Evolutionary conservation across 2,113 vertebrate species (phyloP), one percentile per base, ranked within the genome.

Genomic region (Carassius gibelio): DNA sequence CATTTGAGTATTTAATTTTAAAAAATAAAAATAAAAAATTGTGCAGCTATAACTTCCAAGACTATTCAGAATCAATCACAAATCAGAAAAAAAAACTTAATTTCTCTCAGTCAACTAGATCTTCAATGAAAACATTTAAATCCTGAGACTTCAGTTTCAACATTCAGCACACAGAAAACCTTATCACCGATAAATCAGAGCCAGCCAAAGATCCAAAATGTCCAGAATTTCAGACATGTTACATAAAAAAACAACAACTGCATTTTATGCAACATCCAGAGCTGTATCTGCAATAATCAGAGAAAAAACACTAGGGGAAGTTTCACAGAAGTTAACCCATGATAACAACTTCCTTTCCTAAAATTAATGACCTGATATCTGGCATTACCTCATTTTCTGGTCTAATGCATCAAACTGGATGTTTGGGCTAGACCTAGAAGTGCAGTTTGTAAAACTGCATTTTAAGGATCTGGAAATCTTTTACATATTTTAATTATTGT

Each of bases 131-230:
- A 69, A 38, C 34, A 69, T 62, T 23, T 19, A 38, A 38, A 71
- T 71, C 68, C 19, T 19, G 34, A 71, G 30, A 71, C 36, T 38
- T 42, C 36, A 10, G 0, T 57, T 59, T 21, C 10, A 72, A 72
- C 19, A 71, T 64, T 26, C 36, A 72, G 13, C 21, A 71, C 15
- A 72, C 36, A 72, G 69, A 72, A 72, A 72, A 72, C 62, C 62
- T n/a, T 45, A 38, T 74, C 38, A 48, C 11, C 5, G 11, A 23
- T 8, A 21, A 5, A 45, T 45, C 21, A 38, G 36, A 45, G 36
- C n/a, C 76, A 72, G 42, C 62, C 68, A 75, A 48, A 83, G 79
- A 68, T 30, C 50, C 69, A 85, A 85, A 68, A 55, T 80, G 55
- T 81, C 74, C 80, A 76, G 50, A 36, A 61, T 55, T 80, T 19